Evolutionary conservation across 2,797 vertebrate species (phyloP), one percentile per base, ranked within the genome.

Genomic region (Cossypha dichroa): DNA sequence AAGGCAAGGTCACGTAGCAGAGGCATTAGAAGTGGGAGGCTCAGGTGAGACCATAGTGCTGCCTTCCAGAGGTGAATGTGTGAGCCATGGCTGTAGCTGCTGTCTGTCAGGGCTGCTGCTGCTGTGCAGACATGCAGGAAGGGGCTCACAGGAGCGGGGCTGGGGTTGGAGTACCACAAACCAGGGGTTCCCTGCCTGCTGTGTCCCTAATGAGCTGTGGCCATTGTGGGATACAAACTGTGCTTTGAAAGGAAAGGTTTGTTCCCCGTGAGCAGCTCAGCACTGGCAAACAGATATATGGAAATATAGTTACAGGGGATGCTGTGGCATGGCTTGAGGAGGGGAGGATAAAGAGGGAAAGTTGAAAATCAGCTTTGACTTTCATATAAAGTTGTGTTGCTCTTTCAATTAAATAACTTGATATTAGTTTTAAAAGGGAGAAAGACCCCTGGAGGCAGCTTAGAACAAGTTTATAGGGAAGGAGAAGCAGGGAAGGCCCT

Each of bases 1-100:
- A 70, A 62, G 54, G 34, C 26, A 62, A 5, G 36, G 41, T 45
- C 40, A 54, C 8, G 3, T 5, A 41, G 20, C 73, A 69, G 40
- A 28, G 51, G 34, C 5, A 2, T 33, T 23, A 8, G 52, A 13
- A 45, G 54, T 28, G 29, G 41, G 17, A 22, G 46, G 23, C 41
- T 81, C 55, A 17, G 58, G 19, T 67, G 46, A 25, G 46, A 48
- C 13, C 46, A 13, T 15, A 25, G 2, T 48, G 46, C 23, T 48
- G 23, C 46, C 25, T 26, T 49, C 25, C 48, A 13, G 43, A 36
- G n/a, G 31, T 21, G 36, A 43, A 3, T 0, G 0, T 56, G 46
- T 59, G 6, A 18, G 31, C 51, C 17, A 0, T 46, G 29, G 36
- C 19, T 23, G 12, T 6, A 4, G 58, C 45, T 49, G 11, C 34